Base-by-base conservation (phyloP, 2,888 invertebrate species). In the Habrosyne pyritoides region DNA sequence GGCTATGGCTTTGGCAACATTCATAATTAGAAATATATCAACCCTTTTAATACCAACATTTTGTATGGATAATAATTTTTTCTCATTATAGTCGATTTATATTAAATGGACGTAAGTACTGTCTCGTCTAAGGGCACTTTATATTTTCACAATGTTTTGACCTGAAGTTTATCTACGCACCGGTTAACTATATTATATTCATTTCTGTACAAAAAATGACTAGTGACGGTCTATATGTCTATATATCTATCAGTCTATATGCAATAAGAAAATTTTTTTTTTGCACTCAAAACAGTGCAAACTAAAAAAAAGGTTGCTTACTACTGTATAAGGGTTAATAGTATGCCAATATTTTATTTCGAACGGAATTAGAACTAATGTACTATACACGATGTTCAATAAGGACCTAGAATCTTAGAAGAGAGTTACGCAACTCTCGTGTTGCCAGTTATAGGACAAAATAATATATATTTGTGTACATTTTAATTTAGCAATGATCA, bases 361-460 rank as follows among this genome's bases (percentile, higher is more conserved):
- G 6, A 33, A 5, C 30, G 12, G n/a, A 33, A 33, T 33, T 33
- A 4, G n/a, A 33, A 33, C 33, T 33, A n/a, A n/a, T n/a, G 33
- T 33, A 33, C n/a, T 5, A n/a, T 33, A n/a, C 8, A 1, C 8
- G 6, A 33, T n/a, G 33, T 33, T 33, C 10, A 30, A 30, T 12
- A 12, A 1, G 30, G 10, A 12, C 12, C n/a, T 33, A 33, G n/a
- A n/a, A 24, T 47, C 47, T 12, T 26, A 49, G 2, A 49, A 26
- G 14, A 14, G 61, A 80, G 73, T 80, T 78, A 73, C 62, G 69
- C 26, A 73, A 81, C 75, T 77, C 75, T 74, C 59, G 55, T 61
- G 66, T 61, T 67, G 69, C 67, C 8, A 2, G 14, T 2, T 46
- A 18, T 5, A 46, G 2, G 2, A 36, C 46, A 46, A n/a, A n/a